These are phyloP conservation scores for Vanessa tameamea DNA, from an alignment of 1,140 invertebrate species.

Conservation along the genomic window DNA sequence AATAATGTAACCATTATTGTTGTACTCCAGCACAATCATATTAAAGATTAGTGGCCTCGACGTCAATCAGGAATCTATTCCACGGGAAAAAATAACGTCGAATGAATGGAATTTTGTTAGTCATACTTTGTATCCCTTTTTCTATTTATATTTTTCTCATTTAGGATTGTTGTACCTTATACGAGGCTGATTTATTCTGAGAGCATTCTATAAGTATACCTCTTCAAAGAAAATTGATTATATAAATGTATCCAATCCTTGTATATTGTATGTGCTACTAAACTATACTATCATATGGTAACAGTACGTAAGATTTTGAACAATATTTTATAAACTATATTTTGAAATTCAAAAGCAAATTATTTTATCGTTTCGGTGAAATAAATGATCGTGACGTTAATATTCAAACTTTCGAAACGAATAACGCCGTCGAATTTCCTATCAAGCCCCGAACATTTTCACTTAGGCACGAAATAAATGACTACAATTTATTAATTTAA, in stretches of 20 bases:
- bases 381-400: neutral
- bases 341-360: neutral
- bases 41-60: slow-evolving; percentile 26
- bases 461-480: slow-evolving; percentile 14
- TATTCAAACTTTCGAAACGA: neutral
- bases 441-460: slow-evolving; percentile 1
- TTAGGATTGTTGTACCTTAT: neutral
- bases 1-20: too few relatives aligned
- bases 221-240: too few relatives aligned
- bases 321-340: neutral
- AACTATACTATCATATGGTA: too few relatives aligned
- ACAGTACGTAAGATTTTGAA: neutral
- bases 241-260: too few relatives aligned
- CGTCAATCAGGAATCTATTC: slow-evolving; percentile 28
- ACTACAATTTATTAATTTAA: slow-evolving; percentile 34
- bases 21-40: too few relatives aligned
- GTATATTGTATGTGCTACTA: too few relatives aligned
- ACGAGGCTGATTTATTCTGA: too few relatives aligned
- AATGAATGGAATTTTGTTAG: slow-evolving; percentile 6
- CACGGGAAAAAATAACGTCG: slow-evolving; percentile 11
- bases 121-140: slow-evolving; percentile 6
- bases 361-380: neutral
- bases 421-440: neutral
- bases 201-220: too few relatives aligned
- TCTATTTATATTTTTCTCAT: neutral